Conservation (phyloP, 2,113 vertebrate species). For the Hyperoodon ampullatus region DNA sequence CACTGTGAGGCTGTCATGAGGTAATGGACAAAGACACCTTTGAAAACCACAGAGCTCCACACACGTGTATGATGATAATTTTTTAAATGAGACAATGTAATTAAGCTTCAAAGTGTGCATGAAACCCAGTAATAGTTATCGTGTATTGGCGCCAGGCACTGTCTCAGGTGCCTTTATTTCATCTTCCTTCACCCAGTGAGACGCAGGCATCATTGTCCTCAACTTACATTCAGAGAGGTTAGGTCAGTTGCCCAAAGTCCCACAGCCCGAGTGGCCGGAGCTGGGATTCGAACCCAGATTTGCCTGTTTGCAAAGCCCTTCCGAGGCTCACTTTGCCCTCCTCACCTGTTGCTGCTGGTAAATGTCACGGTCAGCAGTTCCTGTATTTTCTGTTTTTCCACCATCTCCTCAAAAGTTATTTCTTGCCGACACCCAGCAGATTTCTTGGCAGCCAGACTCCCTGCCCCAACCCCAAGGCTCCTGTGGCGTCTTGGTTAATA, state of each 20-base stretch:
- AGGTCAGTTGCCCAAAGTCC: neutral
- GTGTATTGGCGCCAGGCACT: neutral
- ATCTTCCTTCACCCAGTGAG: neutral
- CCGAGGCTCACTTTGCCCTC: neutral
- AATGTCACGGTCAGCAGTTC: neutral
- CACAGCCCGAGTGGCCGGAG: neutral
- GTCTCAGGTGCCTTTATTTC: neutral
- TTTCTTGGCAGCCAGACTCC: conserved; percentile 54
- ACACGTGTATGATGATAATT: neutral
- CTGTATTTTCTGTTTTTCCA: conserved; percentile 69
- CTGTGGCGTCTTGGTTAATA: conserved; percentile 45
- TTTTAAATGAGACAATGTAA: neutral
- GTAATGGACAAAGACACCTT: neutral
- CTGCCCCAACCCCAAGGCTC: conserved; percentile 41
- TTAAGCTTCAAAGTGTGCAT: neutral
- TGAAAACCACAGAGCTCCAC: neutral
- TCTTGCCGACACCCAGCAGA: conserved; percentile 73
- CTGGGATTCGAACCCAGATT: neutral
- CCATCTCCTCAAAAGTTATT: conserved; percentile 70
- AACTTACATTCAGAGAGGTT: neutral
- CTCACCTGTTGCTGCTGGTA: neutral
- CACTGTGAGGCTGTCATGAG: neutral
- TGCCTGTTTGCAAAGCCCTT: neutral
- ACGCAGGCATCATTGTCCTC: neutral
- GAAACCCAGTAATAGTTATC: neutral